Conservation (phyloP, 2,113 vertebrate genomes). For the Nyctibius bracteatus region DNA sequence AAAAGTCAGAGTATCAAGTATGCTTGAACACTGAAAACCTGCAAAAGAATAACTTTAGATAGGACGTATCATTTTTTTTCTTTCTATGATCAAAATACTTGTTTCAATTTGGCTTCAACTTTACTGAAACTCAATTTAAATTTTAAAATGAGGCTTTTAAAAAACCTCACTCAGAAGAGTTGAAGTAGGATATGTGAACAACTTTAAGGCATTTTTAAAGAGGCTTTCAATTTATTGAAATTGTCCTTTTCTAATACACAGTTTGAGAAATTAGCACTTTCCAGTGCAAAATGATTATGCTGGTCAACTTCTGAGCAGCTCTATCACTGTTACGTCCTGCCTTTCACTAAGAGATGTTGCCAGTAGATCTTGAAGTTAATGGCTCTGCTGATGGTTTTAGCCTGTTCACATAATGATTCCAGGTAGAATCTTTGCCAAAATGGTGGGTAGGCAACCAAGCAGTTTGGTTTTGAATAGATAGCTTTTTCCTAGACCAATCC, state of each 20-base stretch:
- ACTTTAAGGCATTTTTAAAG: background rate
- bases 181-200: background rate
- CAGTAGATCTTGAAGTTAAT: background rate
- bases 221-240: background rate
- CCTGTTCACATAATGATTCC: background rate
- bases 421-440: background rate
- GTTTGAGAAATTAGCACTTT: background rate
- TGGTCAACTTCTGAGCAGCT: background rate
- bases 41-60: background rate
- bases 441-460: background rate
- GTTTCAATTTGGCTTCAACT: background rate
- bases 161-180: background rate
- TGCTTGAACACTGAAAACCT: background rate
- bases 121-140: background rate
- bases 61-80: background rate
- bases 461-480: background rate
- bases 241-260: background rate
- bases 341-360: background rate
- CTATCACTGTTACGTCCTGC: background rate
- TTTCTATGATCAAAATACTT: background rate
- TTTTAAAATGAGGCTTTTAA: background rate
- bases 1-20: background rate
- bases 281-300: background rate
- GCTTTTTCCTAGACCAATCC: background rate
- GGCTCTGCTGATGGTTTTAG: background rate